These are phyloP conservation scores for Psittacus erithacus DNA, from an alignment of 2,113 vertebrate genomes.

Conservation along the genomic window DNA sequence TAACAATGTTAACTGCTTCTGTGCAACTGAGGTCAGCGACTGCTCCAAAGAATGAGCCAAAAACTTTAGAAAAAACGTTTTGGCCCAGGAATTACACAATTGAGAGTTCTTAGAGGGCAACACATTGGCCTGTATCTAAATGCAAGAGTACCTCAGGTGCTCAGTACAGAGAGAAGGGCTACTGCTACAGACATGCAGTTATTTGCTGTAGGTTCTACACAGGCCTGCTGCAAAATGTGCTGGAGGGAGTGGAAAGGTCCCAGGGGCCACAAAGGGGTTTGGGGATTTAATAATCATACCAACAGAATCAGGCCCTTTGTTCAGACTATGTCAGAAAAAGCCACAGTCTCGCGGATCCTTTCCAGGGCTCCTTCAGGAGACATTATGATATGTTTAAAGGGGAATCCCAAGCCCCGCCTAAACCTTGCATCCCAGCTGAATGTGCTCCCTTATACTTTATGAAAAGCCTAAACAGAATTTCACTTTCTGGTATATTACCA, in stretches of 20 bases:
- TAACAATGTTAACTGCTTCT: neutral
- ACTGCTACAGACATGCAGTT: neutral
- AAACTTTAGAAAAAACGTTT: neutral
- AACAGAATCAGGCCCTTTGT: neutral
- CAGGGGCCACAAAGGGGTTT: neutral
- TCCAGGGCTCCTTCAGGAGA: neutral
- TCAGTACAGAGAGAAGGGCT: neutral
- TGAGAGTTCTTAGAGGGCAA: neutral
- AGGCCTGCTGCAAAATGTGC: neutral
- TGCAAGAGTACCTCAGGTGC: neutral
- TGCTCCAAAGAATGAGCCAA: neutral
- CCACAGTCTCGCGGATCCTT: neutral
- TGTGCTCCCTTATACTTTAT: neutral
- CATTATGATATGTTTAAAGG: neutral
- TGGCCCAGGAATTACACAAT: neutral
- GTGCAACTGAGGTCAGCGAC: neutral
- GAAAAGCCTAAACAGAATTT: neutral
- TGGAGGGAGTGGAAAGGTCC: neutral
- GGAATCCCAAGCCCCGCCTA: neutral
- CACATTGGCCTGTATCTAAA: neutral
- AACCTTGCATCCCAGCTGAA: neutral
- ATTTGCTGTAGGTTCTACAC: neutral
- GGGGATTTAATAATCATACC: neutral
- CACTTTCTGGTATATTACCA: neutral
- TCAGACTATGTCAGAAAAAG: neutral